Base-by-base conservation (phyloP, 2,888 invertebrate genomes). In the Seira sanloemensis region DNA sequence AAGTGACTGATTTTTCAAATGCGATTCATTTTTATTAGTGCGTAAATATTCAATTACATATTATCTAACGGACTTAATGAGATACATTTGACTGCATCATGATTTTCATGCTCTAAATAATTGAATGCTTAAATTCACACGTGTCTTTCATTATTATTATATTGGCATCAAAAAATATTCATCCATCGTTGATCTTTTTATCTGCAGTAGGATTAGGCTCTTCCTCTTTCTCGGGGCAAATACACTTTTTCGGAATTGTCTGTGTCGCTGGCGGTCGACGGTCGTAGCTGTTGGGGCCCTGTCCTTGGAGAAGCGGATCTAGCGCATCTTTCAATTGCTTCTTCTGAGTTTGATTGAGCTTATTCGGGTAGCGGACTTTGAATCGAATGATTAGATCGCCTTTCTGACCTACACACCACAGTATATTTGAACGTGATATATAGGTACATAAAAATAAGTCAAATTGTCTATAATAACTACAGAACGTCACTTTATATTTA, bases 351-450 rank as follows among this genome's bases (percentile, higher is more conserved):
- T 92, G 91, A 16, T 93, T 92, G 71, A 94, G 90, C 90, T 93
- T 93, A 79, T 90, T 90, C 7, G 94, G 94, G 90, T 93, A 94
- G 83, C 92, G 91, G 37, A 94, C 92, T 75, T 93, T 91, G 90
- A 96, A 96, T 78, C 93, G 92, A 87, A 96, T 93, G 66, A 95
- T 93, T 62, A 96, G 91, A 90, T 95, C 93, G 9, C 96, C 96
- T 88, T 93, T 83, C n/a, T 68, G 82, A 0, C 86, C 89, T 86
- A 50, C n/a, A n/a, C n/a, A n/a, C n/a, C n/a, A n/a, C n/a, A n/a
- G n/a, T n/a, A n/a, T n/a, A n/a, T 1, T 12, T 25, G 24, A 12
- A 68, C 9, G 50, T 50, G 50, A 24, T 68, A 7, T 24, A 19
- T 68, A 27, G 16, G n/a, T n/a, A n/a, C n/a, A n/a, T n/a, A n/a